Percentiles rank a stretch among this genome's conserved stretches.
phyloP scores from a whole-genome alignment of 1,140 invertebrate species.

The Brachionus rubens region DNA sequence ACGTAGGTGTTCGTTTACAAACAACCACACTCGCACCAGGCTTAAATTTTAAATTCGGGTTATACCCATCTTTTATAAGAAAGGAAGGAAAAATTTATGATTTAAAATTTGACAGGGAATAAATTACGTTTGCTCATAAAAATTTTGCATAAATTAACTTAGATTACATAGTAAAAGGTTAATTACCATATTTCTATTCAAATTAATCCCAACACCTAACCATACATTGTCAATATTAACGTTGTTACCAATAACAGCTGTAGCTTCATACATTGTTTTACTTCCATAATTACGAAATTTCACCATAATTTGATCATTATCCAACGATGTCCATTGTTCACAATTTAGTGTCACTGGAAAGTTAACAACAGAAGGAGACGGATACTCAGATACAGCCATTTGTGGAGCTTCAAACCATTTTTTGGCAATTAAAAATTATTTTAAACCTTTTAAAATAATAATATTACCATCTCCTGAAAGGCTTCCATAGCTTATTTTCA shows the following conservation, averaged over 20 bases:
- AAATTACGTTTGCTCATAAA: no score
- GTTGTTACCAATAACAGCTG: not conserved
- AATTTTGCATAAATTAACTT: not conserved
- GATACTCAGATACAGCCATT: not conserved
- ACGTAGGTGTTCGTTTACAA: not conserved
- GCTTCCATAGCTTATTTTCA: not conserved
- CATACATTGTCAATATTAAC: not conserved
- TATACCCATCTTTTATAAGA: no score
- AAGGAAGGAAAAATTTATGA: no score
- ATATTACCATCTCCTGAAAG: not conserved
- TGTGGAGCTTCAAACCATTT: not conserved
- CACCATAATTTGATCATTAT: not conserved
- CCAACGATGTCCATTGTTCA: not conserved
- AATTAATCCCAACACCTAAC: not conserved
- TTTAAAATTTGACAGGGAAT: no score
- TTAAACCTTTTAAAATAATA: no score
- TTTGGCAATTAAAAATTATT: not conserved
- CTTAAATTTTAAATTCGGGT: not conserved
- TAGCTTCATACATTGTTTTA: not conserved
- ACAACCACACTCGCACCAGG: not conserved
- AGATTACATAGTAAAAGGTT: not conserved
- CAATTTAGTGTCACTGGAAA: not conserved
- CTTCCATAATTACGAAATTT: not conserved
- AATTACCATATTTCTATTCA: conserved; percentile 1
- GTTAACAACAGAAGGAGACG: not conserved